These are phyloP conservation scores for Eristalis pertinax DNA, from an alignment of 2,888 invertebrate species.

Conservation along the genomic window DNA sequence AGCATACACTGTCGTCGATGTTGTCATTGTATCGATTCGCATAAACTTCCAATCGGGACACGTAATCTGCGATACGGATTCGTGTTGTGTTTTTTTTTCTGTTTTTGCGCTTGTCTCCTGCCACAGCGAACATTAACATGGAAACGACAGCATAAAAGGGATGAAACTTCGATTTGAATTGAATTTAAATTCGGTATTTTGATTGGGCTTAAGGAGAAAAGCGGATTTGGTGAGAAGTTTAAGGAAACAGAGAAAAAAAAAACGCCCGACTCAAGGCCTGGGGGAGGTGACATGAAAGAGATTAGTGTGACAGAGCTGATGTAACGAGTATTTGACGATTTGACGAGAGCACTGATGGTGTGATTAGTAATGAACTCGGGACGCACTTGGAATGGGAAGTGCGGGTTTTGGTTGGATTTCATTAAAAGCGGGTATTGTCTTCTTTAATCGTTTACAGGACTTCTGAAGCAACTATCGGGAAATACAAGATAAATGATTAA, in stretches of 20 bases:
- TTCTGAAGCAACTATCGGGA: neutral
- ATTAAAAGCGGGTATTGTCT: neutral
- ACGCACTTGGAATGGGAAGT: neutral
- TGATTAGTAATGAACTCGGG: neutral
- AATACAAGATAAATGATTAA: neutral
- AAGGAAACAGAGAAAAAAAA: neutral
- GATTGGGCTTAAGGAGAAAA: conserved; percentile 35
- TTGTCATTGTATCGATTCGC: conserved; percentile 66
- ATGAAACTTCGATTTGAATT: conserved; percentile 63
- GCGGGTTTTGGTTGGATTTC: neutral
- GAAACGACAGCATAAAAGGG: conserved; percentile 60
- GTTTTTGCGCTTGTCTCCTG: conserved; percentile 23
- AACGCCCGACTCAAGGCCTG: neutral
- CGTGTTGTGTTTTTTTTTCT: conserved; percentile 9
- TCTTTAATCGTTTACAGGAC: neutral
- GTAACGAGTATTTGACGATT: conserved; percentile 4
- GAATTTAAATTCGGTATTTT: conserved; percentile 59
- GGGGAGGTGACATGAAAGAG: conserved; percentile 9
- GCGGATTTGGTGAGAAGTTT: conserved; percentile 27
- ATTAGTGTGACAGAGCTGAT: conserved; percentile 13
- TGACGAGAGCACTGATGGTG: neutral
- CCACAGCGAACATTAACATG: conserved; percentile 55
- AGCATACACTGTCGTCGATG: conserved; percentile 53
- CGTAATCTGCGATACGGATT: conserved; percentile 56
- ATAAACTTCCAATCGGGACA: conserved; percentile 63